Evolutionary conservation across 2,888 invertebrate genomes (phyloP).

Genomic region (Hydroisotoma schaefferi): DNA sequence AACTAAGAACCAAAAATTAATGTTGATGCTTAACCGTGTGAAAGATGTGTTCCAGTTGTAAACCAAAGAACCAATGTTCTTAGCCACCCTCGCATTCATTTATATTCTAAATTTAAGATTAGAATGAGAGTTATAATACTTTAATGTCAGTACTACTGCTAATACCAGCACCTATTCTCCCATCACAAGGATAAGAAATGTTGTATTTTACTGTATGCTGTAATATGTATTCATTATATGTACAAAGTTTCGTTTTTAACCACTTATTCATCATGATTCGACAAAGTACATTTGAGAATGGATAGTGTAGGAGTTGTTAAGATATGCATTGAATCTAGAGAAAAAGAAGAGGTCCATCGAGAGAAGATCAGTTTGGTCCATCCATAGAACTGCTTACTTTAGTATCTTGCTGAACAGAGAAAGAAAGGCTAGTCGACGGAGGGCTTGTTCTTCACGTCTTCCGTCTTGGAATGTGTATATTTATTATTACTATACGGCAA

Average conservation of each 20-base stretch:
- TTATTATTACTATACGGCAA: too few relatives aligned
- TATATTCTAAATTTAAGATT: not conserved
- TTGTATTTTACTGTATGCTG: too few relatives aligned
- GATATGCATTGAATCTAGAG: not conserved
- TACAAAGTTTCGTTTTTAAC: not conserved
- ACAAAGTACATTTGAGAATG: not conserved
- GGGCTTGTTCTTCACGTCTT: conserved; percentile 5
- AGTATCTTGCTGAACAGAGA: too few relatives aligned
- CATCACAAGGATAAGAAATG: too few relatives aligned
- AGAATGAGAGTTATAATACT: not conserved
- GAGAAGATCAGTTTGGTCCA: not conserved
- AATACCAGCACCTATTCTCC: too few relatives aligned
- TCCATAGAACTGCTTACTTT: too few relatives aligned
- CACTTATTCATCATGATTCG: not conserved
- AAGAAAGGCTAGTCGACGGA: not conserved
- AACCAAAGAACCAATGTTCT: conserved; percentile 44
- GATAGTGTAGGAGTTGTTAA: not conserved
- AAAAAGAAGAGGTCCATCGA: not conserved
- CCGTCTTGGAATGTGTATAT: conserved; percentile 2
- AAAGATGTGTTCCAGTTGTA: conserved; percentile 37
- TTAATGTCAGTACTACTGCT: not conserved
- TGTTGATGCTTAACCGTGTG: conserved; percentile 7
- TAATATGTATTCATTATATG: not conserved
- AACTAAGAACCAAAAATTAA: too few relatives aligned
- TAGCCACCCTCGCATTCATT: conserved; percentile 34